A percentile compares a stretch with the other conserved stretches of the same genome.
phyloP scores from a whole-genome alignment of 1,140 invertebrate genomes.

The Theocolax elegans region DNA sequence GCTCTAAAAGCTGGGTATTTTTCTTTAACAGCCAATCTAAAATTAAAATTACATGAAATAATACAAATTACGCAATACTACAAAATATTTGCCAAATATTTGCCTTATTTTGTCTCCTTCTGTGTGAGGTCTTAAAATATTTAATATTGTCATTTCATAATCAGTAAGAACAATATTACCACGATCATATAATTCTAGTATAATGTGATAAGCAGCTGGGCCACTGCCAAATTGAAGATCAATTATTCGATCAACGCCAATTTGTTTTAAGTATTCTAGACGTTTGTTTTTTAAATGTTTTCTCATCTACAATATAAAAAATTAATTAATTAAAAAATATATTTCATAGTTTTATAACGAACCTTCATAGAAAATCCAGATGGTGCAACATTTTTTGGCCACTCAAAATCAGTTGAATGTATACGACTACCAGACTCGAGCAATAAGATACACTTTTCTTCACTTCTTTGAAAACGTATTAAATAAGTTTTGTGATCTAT shows the following conservation, averaged over 20 bases:
- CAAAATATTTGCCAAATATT: constrained; percentile 10
- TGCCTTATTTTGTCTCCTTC: constrained; percentile 91
- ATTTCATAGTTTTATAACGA: background rate
- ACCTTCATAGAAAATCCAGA: constrained; percentile 99
- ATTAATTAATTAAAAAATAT: too few relatives aligned
- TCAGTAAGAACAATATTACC: constrained; percentile 98
- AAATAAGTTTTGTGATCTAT: constrained; percentile 97
- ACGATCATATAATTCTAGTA: constrained; percentile 95
- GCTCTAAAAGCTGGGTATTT: constrained; percentile 87
- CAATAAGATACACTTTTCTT: constrained; percentile 88
- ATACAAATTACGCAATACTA: background rate
- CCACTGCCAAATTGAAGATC: constrained; percentile 94
- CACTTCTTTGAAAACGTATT: constrained; percentile 84
- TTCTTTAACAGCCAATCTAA: constrained; percentile 89
- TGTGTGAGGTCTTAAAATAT: constrained; percentile 91
- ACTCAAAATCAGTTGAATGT: constrained; percentile 95
- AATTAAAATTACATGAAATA: constrained; percentile 25
- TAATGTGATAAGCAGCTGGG: constrained; percentile 95
- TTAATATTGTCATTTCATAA: constrained; percentile 89
- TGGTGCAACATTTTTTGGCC: constrained; percentile 96
- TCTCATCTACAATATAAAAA: constrained; percentile 74
- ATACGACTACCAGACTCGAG: constrained; percentile 95
- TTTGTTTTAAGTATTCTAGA: constrained; percentile 84
- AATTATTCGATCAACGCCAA: constrained; percentile 90
- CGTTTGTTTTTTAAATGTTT: constrained; percentile 98